These are phyloP conservation scores for Tinea semifulvella DNA, from an alignment of 2,888 invertebrate genomes.

Conservation along the genomic window DNA sequence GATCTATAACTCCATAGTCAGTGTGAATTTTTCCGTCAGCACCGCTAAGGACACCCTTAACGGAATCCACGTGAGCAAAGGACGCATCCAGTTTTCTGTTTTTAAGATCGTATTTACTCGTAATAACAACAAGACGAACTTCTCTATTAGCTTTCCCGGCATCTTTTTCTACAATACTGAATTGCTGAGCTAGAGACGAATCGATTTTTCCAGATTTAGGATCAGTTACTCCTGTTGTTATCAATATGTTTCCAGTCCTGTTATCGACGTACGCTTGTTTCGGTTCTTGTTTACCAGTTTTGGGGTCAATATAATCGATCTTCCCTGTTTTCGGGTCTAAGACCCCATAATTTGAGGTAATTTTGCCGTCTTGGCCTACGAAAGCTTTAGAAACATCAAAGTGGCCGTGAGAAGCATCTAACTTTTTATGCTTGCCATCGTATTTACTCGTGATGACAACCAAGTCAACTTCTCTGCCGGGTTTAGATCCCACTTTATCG, in stretches of 20 bases:
- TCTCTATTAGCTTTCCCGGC: conserved; percentile 71
- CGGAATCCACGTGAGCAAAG: conserved; percentile 58
- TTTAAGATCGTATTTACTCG: conserved; percentile 69
- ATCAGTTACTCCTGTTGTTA: conserved; percentile 70
- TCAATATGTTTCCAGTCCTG: conserved; percentile 73
- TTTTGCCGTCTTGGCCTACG: conserved; percentile 62
- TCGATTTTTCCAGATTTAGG: conserved; percentile 74
- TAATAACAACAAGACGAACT: conserved; percentile 67
- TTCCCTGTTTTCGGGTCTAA: conserved; percentile 72
- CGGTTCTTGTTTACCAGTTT: conserved; percentile 71
- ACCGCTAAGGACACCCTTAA: conserved; percentile 57
- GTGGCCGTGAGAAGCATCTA: conserved; percentile 53
- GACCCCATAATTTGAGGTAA: conserved; percentile 71
- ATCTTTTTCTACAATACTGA: conserved; percentile 72
- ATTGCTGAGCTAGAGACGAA: conserved; percentile 72
- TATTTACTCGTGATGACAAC: conserved; percentile 69
- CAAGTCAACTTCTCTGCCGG: conserved; percentile 63
- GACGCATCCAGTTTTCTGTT: conserved; percentile 57
- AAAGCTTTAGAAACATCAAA: conserved; percentile 69
- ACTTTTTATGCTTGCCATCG: conserved; percentile 65
- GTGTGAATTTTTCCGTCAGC: conserved; percentile 72
- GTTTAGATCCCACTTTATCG: conserved; percentile 54
- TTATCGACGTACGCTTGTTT: conserved; percentile 75
- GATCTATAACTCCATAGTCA: conserved; percentile 70
- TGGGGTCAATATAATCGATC: conserved; percentile 68